Conservation (phyloP, 2,797 vertebrate species). For the Pteropus rufus region DNA sequence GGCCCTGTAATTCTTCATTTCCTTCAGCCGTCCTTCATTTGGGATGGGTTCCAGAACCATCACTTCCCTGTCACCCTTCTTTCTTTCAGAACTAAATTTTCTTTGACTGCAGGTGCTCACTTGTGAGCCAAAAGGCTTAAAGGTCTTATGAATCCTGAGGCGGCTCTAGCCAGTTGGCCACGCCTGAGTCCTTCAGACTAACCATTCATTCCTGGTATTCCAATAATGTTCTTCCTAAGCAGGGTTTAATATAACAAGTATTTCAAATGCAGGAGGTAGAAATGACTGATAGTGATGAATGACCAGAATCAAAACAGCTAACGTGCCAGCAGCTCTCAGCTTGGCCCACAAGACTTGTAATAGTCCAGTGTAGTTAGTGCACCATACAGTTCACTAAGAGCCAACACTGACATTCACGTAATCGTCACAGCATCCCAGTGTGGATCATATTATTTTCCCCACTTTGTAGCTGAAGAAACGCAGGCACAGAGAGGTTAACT, state of each 20-base stretch:
- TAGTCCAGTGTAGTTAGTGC: fast-evolving
- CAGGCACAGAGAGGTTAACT: neutral
- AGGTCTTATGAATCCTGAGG: neutral
- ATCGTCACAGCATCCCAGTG: fast-evolving
- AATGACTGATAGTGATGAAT: fast-evolving
- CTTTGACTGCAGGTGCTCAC: neutral
- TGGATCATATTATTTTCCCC: neutral
- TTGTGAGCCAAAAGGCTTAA: neutral
- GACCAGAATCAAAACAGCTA: neutral
- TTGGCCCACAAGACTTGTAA: neutral
- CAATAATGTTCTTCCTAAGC: neutral
- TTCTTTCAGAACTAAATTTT: neutral
- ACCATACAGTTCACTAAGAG: neutral
- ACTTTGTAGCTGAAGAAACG: neutral
- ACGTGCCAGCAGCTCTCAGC: neutral
- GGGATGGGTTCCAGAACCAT: neutral
- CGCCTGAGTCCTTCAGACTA: neutral
- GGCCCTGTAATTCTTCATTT: neutral
- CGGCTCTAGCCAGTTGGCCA: neutral
- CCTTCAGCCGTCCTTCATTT: neutral
- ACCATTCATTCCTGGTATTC: neutral
- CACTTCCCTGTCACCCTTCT: neutral
- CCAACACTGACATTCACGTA: fast-evolving
- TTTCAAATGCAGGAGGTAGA: neutral
- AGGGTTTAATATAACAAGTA: neutral